Conservation (phyloP, 2,888 invertebrate genomes). For the Sericinus montela region DNA sequence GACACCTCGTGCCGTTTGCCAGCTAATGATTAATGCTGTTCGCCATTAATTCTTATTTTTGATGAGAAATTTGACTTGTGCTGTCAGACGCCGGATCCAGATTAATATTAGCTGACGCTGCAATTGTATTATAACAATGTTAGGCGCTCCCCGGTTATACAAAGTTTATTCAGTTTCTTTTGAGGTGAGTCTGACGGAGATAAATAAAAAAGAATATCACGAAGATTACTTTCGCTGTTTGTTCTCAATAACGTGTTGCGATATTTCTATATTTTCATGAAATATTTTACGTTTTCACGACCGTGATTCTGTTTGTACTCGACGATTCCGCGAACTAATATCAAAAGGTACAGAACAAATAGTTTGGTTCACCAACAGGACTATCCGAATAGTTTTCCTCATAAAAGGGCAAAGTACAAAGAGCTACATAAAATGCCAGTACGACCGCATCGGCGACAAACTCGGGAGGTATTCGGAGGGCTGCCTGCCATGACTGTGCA, state of each 20-base stretch:
- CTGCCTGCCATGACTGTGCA: conserved; percentile 60
- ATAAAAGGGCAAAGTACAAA: conserved; percentile 73
- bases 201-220: not conserved
- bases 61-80: conserved; percentile 79
- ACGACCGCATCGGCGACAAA: conserved; percentile 73
- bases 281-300: not conserved
- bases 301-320: conserved; percentile 5
- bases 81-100: conserved; percentile 75
- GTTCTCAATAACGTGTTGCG: not conserved
- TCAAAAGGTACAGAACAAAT: conserved; percentile 62
- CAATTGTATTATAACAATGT: conserved; percentile 64
- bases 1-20: conserved; percentile 78
- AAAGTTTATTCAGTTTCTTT: conserved; percentile 22
- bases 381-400: conserved; percentile 66
- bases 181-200: not conserved
- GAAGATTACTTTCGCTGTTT: not conserved
- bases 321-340: conserved; percentile 23
- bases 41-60: conserved; percentile 79
- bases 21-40: conserved; percentile 76
- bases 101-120: conserved; percentile 76
- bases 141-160: conserved; percentile 33
- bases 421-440: conserved; percentile 75
- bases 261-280: not conserved
- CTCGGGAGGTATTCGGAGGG: conserved; percentile 71
- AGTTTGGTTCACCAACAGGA: conserved; percentile 59